Percentiles rank a stretch among this genome's conserved stretches.
Evolutionary conservation across 2,113 vertebrate genomes (phyloP).

Genomic region (Cairina moschata): DNA sequence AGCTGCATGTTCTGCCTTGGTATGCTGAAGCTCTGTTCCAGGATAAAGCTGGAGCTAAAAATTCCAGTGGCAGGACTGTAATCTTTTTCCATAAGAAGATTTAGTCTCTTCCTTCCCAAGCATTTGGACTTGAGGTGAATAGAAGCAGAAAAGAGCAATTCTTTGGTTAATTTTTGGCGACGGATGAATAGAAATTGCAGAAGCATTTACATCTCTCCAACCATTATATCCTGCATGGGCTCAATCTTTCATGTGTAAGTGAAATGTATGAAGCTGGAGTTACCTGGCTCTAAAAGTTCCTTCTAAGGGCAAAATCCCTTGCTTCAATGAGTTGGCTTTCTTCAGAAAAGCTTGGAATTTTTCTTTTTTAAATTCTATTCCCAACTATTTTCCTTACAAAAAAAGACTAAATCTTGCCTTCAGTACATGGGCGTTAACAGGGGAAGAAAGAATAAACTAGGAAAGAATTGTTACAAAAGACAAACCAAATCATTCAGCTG

Average conservation of each 20-base stretch:
- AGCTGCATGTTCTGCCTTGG: neutral
- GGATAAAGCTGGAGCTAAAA: neutral
- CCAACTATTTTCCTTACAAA: neutral
- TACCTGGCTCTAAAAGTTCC: neutral
- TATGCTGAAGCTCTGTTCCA: neutral
- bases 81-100: neutral
- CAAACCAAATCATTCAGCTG: neutral
- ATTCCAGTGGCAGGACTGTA: neutral
- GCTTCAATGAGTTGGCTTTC: neutral
- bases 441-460: neutral
- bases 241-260: neutral
- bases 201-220: neutral
- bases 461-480: neutral
- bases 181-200: neutral
- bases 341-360: neutral
- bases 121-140: neutral
- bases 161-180: neutral
- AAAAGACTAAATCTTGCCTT: neutral
- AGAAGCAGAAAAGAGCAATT: neutral
- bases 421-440: neutral
- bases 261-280: neutral
- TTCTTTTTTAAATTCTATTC: neutral
- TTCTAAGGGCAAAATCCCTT: neutral
- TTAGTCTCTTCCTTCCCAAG: neutral
- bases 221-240: neutral